Evolutionary conservation across 2,797 vertebrate species (phyloP).

Genomic region (Tokudaia muenninki): DNA sequence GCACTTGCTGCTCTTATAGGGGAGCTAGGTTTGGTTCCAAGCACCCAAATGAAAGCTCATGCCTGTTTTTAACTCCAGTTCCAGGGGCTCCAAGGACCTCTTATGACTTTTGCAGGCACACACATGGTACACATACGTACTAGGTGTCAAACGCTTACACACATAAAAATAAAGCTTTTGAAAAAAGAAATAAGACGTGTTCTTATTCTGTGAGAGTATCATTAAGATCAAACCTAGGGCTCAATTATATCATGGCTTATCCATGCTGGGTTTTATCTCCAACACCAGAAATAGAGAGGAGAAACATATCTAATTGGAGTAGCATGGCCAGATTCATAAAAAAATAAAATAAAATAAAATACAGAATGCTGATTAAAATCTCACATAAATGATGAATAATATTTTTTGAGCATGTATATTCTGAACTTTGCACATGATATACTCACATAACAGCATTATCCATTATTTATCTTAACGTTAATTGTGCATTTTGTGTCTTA

Average conservation of each 20-base stretch:
- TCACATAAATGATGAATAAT: conserved; percentile 45
- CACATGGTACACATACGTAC: neutral
- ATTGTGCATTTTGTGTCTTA: neutral
- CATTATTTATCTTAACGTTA: conserved; percentile 42
- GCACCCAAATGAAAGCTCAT: neutral
- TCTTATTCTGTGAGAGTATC: conserved; percentile 46
- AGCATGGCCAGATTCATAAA: conserved; percentile 24
- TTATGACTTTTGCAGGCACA: neutral
- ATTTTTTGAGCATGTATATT: neutral
- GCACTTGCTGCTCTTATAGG: neutral
- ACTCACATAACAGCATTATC: conserved; percentile 29
- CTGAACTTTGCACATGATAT: neutral
- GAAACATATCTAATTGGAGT: neutral
- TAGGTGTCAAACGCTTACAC: neutral
- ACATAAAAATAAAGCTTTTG: neutral
- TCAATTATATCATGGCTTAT: neutral
- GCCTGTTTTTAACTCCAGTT: neutral
- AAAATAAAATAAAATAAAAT: conserved; percentile 41
- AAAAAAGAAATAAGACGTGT: neutral
- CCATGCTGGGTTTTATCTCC: neutral
- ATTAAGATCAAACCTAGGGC: conserved; percentile 36
- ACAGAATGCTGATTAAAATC: conserved; percentile 5
- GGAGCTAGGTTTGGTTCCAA: neutral
- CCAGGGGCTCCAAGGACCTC: neutral
- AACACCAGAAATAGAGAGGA: neutral